These are phyloP conservation scores for Pongo pygmaeus DNA, from an alignment of 2,113 vertebrate genomes.

Conservation along the genomic window DNA sequence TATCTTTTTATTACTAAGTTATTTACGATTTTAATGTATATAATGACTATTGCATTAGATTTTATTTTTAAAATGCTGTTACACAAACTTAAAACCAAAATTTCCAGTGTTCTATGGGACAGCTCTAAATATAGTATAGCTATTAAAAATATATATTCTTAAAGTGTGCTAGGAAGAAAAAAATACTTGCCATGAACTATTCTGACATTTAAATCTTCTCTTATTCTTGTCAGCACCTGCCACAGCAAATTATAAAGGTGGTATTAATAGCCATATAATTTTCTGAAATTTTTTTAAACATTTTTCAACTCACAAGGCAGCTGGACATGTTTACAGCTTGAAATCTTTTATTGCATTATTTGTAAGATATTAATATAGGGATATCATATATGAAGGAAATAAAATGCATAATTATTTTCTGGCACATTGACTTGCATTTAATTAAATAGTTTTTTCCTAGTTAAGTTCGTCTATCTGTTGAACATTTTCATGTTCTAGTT, in stretches of 20 bases:
- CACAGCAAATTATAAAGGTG: constrained; percentile 22
- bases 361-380: neutral
- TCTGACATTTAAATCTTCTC: constrained; percentile 7
- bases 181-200: constrained; percentile 23
- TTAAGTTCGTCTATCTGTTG: neutral
- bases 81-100: neutral
- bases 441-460: neutral
- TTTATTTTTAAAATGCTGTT: neutral
- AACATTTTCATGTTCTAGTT: neutral
- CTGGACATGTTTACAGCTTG: neutral
- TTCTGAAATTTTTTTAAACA: constrained; percentile 28
- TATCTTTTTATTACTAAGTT: neutral
- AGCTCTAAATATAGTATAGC: constrained; percentile 32
- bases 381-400: neutral
- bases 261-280: constrained; percentile 30
- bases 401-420: constrained; percentile 40
- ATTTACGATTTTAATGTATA: neutral
- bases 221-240: constrained; percentile 36
- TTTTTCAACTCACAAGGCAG: constrained; percentile 41
- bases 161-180: neutral
- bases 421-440: neutral
- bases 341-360: constrained; percentile 11
- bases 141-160: constrained; percentile 45
- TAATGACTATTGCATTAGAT: neutral
- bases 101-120: neutral